Base-by-base conservation (phyloP, 2,797 vertebrate genomes). In the Lithobates pipiens region DNA sequence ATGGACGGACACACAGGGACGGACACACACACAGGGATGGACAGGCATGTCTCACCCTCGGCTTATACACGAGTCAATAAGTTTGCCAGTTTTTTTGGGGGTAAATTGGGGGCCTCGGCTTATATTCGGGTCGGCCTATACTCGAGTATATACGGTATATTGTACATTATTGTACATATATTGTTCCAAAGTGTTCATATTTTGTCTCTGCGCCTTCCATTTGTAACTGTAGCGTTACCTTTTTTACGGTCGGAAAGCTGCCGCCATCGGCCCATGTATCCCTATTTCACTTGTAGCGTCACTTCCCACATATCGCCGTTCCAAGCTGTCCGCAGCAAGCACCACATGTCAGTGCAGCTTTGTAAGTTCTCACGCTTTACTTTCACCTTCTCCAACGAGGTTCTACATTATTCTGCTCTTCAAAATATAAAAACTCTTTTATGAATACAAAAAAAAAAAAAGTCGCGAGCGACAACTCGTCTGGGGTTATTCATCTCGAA, bases 221-320 rank as follows among this genome's bases (percentile, higher is more conserved):
- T n/a, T n/a, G n/a, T n/a, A 65, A 23, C 85, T 82, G 75, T 23
- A 32, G 23, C 36, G 50, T 82, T 86, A 36, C 36, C 42, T 82
- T 82, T 72, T 71, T 86, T 32, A 27, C 65, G 71, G 77, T 86
- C 50, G 77, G 74, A 81, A 70, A 75, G 73, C 81, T 82, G 79
- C 77, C 79, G 34, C 80, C 63, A 25, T 18, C 70, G 29, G 16
- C 63, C 85, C 85, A 82, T 82, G 44, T 73, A 82, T 86, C 74
- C 82, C 82, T 65, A 70, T 67, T 79, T 82, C 74, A 46, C 70
- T 65, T 70, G 79, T 67, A 86, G 77, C 82, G 74, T 82, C 85
- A 77, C 80, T 82, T 86, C 82, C 34, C 82, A 82, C 82, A 65
- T 86, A 77, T 86, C 42, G 54, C 85, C 74, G 77, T 75, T 86